These are phyloP conservation scores for Drosophila atroscutellata DNA, from an alignment of 2,888 invertebrate species.

Conservation along the genomic window DNA sequence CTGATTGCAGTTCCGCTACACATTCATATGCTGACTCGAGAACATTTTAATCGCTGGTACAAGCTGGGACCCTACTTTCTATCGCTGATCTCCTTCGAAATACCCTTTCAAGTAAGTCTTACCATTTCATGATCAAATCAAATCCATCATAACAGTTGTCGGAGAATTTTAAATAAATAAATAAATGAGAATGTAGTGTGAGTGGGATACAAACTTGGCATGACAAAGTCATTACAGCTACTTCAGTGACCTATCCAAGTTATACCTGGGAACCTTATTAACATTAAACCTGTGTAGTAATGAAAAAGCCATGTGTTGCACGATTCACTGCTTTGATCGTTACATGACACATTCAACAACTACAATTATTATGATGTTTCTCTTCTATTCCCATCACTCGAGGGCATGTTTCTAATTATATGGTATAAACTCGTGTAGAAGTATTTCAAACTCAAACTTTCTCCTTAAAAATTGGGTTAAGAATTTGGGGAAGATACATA, in stretches of 20 bases:
- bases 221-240: not conserved
- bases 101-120: slow-evolving; percentile 91
- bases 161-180: not conserved
- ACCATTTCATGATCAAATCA: not conserved
- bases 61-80: slow-evolving; percentile 94
- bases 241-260: not conserved
- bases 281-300: not conserved
- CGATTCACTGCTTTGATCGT: not conserved
- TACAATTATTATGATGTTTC: not conserved
- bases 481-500: not conserved
- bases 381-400: not conserved
- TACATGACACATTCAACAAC: not conserved
- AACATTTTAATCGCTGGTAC: slow-evolving; percentile 98
- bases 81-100: slow-evolving; percentile 93
- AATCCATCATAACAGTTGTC: not conserved
- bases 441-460: not conserved
- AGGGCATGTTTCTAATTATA: not conserved
- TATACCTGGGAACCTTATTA: not conserved
- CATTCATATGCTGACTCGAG: slow-evolving; percentile 93
- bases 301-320: too few relatives aligned
- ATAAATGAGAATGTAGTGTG: not conserved
- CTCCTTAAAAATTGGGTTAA: not conserved
- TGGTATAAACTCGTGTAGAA: too few relatives aligned
- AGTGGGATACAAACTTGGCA: not conserved
- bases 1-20: slow-evolving; percentile 92